These are phyloP conservation scores for Dryomyza anilis DNA, from an alignment of 2,888 invertebrate genomes.

Conservation along the genomic window DNA sequence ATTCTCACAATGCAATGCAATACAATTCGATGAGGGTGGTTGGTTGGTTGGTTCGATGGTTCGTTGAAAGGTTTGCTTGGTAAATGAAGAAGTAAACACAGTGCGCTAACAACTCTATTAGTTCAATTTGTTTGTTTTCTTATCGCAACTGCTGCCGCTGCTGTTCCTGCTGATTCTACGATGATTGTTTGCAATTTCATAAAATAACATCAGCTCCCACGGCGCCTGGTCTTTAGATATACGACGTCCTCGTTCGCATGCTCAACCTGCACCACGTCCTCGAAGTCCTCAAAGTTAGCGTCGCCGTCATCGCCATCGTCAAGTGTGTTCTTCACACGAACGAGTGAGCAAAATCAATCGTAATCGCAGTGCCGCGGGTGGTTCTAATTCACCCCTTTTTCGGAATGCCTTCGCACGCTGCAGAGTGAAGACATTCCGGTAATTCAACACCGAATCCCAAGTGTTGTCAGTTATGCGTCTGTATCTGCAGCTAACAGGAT, in stretches of 20 bases:
- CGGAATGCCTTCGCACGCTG: background rate
- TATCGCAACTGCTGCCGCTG: background rate
- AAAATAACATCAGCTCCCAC: slow-evolving; percentile 28
- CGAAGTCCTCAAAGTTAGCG: background rate
- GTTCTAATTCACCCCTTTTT: background rate
- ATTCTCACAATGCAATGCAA: no score
- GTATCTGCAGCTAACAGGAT: slow-evolving; percentile 6
- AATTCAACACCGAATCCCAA: slow-evolving; percentile 26
- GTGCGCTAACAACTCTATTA: slow-evolving; percentile 33
- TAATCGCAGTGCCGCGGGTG: background rate
- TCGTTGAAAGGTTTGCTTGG: no score
- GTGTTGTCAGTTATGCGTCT: slow-evolving; percentile 8
- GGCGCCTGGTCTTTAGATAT: no score
- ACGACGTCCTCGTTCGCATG: no score
- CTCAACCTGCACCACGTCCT: no score
- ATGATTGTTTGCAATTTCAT: slow-evolving; percentile 30
- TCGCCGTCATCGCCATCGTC: background rate
- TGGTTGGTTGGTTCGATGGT: no score
- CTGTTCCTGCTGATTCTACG: background rate
- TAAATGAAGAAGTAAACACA: slow-evolving; percentile 29
- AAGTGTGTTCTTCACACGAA: background rate
- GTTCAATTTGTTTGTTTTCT: slow-evolving; percentile 28
- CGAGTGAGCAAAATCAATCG: slow-evolving; percentile 20
- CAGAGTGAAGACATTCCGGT: slow-evolving; percentile 6
- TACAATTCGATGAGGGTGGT: slow-evolving; percentile 4